Evolutionary conservation across 2,888 invertebrate species (phyloP), one percentile per base, ranked within the genome.

Genomic region (Drosophila neotestacea): DNA sequence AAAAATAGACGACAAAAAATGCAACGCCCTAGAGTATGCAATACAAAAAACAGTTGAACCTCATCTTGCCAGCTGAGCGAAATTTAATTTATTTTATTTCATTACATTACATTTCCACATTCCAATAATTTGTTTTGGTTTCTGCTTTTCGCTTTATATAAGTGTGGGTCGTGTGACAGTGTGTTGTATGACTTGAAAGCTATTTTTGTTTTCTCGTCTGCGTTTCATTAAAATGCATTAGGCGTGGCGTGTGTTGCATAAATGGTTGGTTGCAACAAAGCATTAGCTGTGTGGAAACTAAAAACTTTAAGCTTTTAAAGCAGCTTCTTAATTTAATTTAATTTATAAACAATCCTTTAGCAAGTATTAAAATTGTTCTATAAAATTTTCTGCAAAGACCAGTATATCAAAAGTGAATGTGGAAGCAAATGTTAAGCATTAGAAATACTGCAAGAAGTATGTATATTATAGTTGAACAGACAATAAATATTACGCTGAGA

Each of bases 141-240:
- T 72, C 56, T 64, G 51, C 65, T 66, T 63, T 60, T 56, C 51
- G 51, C 41, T 30, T 34, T 41, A 34, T n/a, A 42, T 48, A 48
- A 2, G 36, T 28, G 27, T 55, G n/a, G 16, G 50, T 34, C 6
- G 34, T 48, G 62, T 56, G 48, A 27, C 30, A 55, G 34, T 34
- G 32, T 46, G 27, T 28, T 27, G 39, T 39, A 27, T 6, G 22
- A 42, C 48, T 39, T 46, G 51, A 77, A 70, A 66, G 54, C 51
- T 73, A 64, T 70, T 77, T 73, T 22, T 50, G 66, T 61, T 70
- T 72, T 60, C 54, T 51, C 73, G 69, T 51, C 69, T 59, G 64
- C 38, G 47, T 42, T 70, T 82, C 85, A 84, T 86, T 84, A 79
- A 86, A 84, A 86, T 84, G 85, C 87, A 86, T 86, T 86, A 84